Evolutionary conservation across 2,888 invertebrate species (phyloP), one percentile per base, ranked within the genome.

Genomic region (Dicyrtomina minuta): DNA sequence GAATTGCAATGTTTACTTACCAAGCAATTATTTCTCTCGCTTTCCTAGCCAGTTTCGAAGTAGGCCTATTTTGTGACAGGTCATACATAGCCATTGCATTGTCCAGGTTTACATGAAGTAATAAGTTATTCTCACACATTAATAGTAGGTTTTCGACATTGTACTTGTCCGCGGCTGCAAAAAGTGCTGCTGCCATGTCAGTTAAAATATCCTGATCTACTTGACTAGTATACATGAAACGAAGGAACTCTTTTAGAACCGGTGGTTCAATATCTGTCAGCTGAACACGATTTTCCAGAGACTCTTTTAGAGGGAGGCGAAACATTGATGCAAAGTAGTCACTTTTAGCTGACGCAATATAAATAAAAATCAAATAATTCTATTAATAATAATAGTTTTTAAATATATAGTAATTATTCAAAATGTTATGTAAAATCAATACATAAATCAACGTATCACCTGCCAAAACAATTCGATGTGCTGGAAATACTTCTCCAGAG

Each of bases 61-160:
- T 33, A 39, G 58, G 58, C 6, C 58, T 33, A 41, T 51, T 69
- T 43, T 72, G 73, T 20, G 72, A 68, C 15, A 75, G 27, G 51
- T 75, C 75, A 56, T 66, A 75, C 73, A 73, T 73, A 49, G 70
- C 72, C 69, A 72, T 68, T 24, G 70, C 68, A 55, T 73, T 75
- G 10, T 75, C 73, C 13, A 72, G 26, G 10, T 44, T 49, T 0
- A 73, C 46, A 2, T 70, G 51, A 24, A 33, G 26, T 22, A 75
- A 15, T 17, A 75, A 64, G 22, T 75, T 46, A 13, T 66, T 67
- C 27, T 73, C 72, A 22, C 70, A 72, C 8, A 66, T n/a, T 20
- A 5, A 6, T 20, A 61, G 44, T 65, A 75, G 53, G 1, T 71
- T 68, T 24, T 71, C 70, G 13, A 75, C 68, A 17, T 72, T 72